Percentiles rank a stretch among this genome's conserved stretches.
Evolutionary conservation across 1,140 invertebrate genomes (phyloP).

Genomic region (Drosophila funebris): DNA sequence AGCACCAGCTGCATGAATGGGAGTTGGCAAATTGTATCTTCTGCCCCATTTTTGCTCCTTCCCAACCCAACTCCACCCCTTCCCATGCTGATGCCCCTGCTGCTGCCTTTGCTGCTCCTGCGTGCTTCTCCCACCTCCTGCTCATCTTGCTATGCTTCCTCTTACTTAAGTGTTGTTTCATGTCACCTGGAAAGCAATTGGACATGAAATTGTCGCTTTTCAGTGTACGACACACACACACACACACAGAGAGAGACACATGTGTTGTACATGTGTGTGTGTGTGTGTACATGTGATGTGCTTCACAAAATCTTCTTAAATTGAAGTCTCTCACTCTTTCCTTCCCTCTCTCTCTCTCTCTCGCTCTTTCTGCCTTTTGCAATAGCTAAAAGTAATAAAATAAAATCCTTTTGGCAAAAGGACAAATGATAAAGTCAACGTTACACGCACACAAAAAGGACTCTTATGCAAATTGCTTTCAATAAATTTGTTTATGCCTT

Average conservation of each 20-base stretch:
- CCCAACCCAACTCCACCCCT: background rate
- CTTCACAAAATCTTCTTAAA: constrained; percentile 70
- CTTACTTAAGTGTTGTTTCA: constrained; percentile 83
- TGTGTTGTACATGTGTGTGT: constrained; percentile 2
- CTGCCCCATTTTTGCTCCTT: background rate
- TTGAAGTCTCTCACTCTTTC: constrained; percentile 40
- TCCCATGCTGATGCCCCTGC: background rate
- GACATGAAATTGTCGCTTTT: constrained; percentile 83
- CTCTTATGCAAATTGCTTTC: constrained; percentile 79
- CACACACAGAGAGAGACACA: constrained; percentile 9
- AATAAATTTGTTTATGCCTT: constrained; percentile 75
- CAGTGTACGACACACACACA: constrained; percentile 63
- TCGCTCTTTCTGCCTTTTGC: too few species aligned
- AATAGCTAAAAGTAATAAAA: constrained; percentile 51
- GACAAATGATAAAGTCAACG: constrained; percentile 71
- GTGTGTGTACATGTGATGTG: constrained; percentile 21
- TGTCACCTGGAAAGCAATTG: constrained; percentile 84
- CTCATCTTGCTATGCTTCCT: constrained; percentile 49
- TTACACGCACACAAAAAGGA: constrained; percentile 58
- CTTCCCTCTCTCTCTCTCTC: background rate
- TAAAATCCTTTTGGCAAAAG: constrained; percentile 69
- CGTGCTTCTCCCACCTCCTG: background rate
- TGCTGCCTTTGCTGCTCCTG: background rate
- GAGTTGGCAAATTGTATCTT: constrained; percentile 52
- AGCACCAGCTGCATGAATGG: constrained; percentile 57